Conservation (phyloP, 2,113 vertebrate species). For the Typhlomys cinereus region DNA sequence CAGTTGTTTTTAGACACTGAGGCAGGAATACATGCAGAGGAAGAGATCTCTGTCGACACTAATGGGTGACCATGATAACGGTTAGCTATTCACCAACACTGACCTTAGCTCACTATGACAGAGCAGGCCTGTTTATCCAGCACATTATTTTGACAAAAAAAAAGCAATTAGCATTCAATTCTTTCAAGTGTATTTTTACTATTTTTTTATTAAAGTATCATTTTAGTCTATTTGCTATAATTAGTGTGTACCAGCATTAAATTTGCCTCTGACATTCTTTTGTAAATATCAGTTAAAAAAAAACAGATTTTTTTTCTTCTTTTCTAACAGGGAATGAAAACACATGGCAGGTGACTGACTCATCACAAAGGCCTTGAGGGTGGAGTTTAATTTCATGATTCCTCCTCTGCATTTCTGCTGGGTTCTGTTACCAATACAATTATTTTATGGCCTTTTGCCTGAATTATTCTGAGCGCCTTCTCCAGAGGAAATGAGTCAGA, state of each 20-base stretch:
- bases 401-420: not conserved
- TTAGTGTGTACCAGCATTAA: slow-evolving; percentile 7
- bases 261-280: not conserved
- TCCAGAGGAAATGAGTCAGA: slow-evolving; percentile 57
- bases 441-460: slow-evolving; percentile 39
- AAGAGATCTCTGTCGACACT: not conserved
- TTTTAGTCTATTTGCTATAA: not conserved
- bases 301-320: not conserved
- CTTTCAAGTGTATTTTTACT: slow-evolving; percentile 23
- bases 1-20: slow-evolving; percentile 15
- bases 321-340: not conserved
- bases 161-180: not conserved
- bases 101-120: not conserved
- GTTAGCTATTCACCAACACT: not conserved
- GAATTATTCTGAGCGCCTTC: slow-evolving; percentile 29
- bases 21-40: not conserved
- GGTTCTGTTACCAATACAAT: slow-evolving; percentile 22
- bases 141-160: not conserved
- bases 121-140: not conserved
- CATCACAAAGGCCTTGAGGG: not conserved
- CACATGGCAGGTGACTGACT: not conserved
- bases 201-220: not conserved
- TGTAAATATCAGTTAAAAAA: slow-evolving; percentile 21
- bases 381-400: not conserved
- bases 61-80: not conserved